These are phyloP conservation scores for Ataeniobius toweri DNA, from an alignment of 2,797 vertebrate species.

Conservation along the genomic window DNA sequence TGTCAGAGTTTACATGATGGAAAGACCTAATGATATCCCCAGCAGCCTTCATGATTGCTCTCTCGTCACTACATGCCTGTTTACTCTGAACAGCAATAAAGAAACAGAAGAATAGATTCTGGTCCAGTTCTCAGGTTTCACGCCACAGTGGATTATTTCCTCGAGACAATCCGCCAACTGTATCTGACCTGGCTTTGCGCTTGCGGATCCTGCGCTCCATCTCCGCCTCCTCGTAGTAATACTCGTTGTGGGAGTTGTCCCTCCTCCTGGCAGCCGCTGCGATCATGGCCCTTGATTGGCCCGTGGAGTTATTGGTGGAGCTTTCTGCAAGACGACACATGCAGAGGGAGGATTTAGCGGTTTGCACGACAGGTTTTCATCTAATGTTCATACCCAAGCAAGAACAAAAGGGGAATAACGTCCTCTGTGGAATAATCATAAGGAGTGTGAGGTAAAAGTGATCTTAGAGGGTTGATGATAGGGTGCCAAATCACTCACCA, in stretches of 20 bases:
- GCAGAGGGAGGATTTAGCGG: background rate
- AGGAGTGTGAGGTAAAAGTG: background rate
- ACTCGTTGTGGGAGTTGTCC: slow-evolving; percentile 93
- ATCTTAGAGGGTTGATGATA: background rate
- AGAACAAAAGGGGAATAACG: background rate
- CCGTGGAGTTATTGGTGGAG: slow-evolving; percentile 87
- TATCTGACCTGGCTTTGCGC: slow-evolving; percentile 87
- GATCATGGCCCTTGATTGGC: slow-evolving; percentile 89
- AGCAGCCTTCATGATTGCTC: background rate
- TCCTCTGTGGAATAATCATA: background rate
- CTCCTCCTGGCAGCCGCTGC: slow-evolving; percentile 87
- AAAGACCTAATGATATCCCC: slow-evolving; percentile 1
- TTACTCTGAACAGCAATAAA: background rate
- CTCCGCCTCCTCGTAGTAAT: slow-evolving; percentile 92
- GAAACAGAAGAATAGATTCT: background rate
- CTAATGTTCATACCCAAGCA: background rate
- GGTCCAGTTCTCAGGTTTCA: background rate
- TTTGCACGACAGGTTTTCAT: slow-evolving; percentile 19
- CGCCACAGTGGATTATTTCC: background rate
- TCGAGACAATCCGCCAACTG: too few relatives aligned
- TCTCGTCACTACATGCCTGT: slow-evolving; percentile 3
- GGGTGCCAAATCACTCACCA: slow-evolving; percentile 47
- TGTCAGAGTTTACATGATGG: background rate
- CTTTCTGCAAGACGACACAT: slow-evolving; percentile 77
- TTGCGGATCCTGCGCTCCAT: slow-evolving; percentile 89